Percentiles rank a stretch among this genome's conserved stretches.
Evolutionary conservation across 2,888 invertebrate species (phyloP).

Genomic region (Epirrhoe alternata): DNA sequence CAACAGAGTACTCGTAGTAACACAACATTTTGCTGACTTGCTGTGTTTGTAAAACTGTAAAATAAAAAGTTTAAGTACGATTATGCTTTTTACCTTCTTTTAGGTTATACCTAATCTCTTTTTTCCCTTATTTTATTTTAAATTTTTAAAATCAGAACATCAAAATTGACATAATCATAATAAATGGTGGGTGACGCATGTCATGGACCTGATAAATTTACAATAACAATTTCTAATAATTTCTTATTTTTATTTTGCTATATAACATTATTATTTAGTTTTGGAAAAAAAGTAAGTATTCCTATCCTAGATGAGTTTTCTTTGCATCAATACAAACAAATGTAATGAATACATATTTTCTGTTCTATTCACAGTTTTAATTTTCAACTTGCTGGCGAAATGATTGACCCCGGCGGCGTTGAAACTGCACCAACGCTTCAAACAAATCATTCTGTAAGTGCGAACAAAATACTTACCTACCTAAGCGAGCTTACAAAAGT

Average conservation of each 20-base stretch:
- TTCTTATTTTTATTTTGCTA: conserved; percentile 66
- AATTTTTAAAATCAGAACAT: conserved; percentile 67
- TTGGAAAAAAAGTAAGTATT: conserved; percentile 69
- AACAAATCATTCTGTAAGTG: conserved; percentile 53
- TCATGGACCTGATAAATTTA: conserved; percentile 71
- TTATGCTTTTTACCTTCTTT: neutral
- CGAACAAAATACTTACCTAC: neutral
- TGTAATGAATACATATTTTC: conserved; percentile 7
- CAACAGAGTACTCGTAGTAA: too few relatives aligned
- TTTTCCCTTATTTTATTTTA: conserved; percentile 18
- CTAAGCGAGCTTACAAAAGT: neutral
- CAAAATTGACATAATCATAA: conserved; percentile 57
- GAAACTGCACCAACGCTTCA: conserved; percentile 61
- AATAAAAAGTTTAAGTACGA: neutral
- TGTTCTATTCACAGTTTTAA: conserved; percentile 44
- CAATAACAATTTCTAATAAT: conserved; percentile 66
- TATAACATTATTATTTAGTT: conserved; percentile 69
- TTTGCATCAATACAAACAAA: neutral
- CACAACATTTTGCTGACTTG: too few relatives aligned
- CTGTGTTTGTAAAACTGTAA: neutral
- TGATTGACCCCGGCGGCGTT: conserved; percentile 73
- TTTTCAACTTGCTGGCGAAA: conserved; percentile 59
- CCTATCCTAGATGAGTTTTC: conserved; percentile 12
- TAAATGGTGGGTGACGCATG: conserved; percentile 68
- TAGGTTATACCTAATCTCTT: neutral